Base-by-base conservation (phyloP, 2,888 invertebrate species). In the Cephus spinipes region DNA sequence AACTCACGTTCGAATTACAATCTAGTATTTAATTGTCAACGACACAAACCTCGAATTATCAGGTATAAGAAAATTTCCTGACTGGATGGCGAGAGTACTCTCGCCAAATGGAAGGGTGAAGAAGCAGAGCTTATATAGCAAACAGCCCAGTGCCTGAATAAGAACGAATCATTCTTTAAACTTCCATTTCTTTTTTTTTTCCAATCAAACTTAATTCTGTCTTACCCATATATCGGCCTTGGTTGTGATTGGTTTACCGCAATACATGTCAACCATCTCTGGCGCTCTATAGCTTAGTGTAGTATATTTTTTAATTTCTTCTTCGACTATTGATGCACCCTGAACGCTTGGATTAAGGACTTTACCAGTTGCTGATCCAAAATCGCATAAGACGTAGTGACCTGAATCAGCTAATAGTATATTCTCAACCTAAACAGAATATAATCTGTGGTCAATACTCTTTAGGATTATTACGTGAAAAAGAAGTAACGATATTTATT, bases 221-320 rank as follows among this genome's bases (percentile, higher is more conserved):
- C 87, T 85, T 92, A 95, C 96, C 97, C 97, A 97, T 90, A 97
- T 96, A 93, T 97, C 97, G 73, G 96, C 94, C 92, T 97, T 97
- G 68, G 96, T 96, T 36, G 96, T 96, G 83, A 98, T 97, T 74
- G 95, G 92, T 92, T 95, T 95, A 69, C 96, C 96, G 82, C 94
- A 94, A 91, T 97, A 98, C 88, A 98, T 94, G 92, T 98, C 97
- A 68, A 98, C 95, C 98, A 98, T 98, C 93, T 98, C 98, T 4
- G 98, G 98, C 23, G 98, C 93, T 86, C 98, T 94, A 91, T 98
- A 98, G 83, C 97, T 96, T 76, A 98, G 93, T 1, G 98, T 98
- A 11, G 98, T 98, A 90, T 98, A 98, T 89, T 96, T 94, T 91
- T 96, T 95, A 83, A 97, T 95, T 92, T 97, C 97, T 86, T 97